Conservation (phyloP, 2,113 vertebrate genomes). For the Poeciliopsis occidentalis region DNA sequence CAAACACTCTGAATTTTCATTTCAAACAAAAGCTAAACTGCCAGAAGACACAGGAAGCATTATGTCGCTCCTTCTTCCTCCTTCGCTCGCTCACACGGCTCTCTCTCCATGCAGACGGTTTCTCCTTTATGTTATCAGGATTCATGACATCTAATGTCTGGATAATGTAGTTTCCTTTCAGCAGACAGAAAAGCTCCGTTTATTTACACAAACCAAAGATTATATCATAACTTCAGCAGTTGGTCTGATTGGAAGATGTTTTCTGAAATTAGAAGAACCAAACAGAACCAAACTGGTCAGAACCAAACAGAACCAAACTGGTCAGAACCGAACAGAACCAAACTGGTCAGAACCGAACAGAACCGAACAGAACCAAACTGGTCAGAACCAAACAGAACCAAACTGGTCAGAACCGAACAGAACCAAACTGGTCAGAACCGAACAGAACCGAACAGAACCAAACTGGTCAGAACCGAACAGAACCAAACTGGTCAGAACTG, state of each 20-base stretch:
- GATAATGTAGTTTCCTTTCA: slow-evolving; percentile 40
- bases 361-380: too few species aligned
- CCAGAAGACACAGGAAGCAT: slow-evolving; percentile 75
- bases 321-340: too few species aligned
- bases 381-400: too few species aligned
- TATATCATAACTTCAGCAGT: slow-evolving; percentile 27
- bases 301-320: too few species aligned
- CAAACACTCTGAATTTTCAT: slow-evolving; percentile 83
- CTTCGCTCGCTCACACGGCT: slow-evolving; percentile 26
- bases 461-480: too few species aligned
- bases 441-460: too few species aligned
- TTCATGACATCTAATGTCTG: slow-evolving; percentile 67
- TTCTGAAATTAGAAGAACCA: neutral
- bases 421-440: too few species aligned
- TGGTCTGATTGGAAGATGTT: neutral
- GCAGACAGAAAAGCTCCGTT: neutral
- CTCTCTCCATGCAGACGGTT: slow-evolving; percentile 45
- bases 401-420: too few species aligned
- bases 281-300: too few species aligned
- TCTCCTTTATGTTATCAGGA: slow-evolving; percentile 40
- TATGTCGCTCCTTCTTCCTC: slow-evolving; percentile 38
- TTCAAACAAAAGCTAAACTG: slow-evolving; percentile 82
- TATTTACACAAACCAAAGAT: slow-evolving; percentile 12
- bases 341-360: too few species aligned
- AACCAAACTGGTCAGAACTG: too few species aligned